These are phyloP conservation scores for Chelon labrosus DNA, from an alignment of 2,797 vertebrate genomes.

Conservation along the genomic window DNA sequence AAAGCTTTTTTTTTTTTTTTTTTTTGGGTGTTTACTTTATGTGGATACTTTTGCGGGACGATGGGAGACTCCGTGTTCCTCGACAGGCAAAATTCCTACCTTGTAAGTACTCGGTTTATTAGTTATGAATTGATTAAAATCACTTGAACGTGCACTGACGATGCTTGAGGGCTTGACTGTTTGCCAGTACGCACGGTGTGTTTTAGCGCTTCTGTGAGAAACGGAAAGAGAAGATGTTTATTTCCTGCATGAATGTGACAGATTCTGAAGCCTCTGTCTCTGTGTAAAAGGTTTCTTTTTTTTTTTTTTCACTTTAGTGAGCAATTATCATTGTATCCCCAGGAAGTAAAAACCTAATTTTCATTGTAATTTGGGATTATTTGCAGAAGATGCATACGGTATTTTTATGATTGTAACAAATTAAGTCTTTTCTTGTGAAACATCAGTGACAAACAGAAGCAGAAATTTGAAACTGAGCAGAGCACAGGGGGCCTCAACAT, in stretches of 20 bases:
- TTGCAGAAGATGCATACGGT: neutral
- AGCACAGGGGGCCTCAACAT: slow-evolving; percentile 12
- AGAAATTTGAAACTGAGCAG: slow-evolving; percentile 18
- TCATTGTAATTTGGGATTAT: neutral
- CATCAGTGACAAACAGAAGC: neutral
- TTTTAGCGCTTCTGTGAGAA: neutral
- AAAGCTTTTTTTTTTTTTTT: neutral
- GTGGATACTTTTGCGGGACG: slow-evolving; percentile 71
- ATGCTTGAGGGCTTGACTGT: neutral
- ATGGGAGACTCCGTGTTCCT: slow-evolving; percentile 88
- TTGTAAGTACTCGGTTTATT: slow-evolving; percentile 78
- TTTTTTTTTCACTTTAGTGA: neutral
- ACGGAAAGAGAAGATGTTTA: slow-evolving; percentile 8
- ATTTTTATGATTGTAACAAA: neutral
- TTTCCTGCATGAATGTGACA: slow-evolving; percentile 14
- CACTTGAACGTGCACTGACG: slow-evolving; percentile 7
- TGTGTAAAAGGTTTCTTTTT: neutral
- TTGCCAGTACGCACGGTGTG: neutral
- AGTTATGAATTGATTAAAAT: slow-evolving; percentile 20
- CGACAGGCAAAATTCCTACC: slow-evolving; percentile 85
- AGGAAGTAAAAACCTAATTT: neutral
- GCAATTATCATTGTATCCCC: neutral
- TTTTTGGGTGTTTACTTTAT: slow-evolving; percentile 67
- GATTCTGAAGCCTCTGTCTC: neutral
- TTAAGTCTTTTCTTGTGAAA: neutral